Conservation (phyloP, 2,113 vertebrate genomes). For the Pomatorhinus ruficollis region DNA sequence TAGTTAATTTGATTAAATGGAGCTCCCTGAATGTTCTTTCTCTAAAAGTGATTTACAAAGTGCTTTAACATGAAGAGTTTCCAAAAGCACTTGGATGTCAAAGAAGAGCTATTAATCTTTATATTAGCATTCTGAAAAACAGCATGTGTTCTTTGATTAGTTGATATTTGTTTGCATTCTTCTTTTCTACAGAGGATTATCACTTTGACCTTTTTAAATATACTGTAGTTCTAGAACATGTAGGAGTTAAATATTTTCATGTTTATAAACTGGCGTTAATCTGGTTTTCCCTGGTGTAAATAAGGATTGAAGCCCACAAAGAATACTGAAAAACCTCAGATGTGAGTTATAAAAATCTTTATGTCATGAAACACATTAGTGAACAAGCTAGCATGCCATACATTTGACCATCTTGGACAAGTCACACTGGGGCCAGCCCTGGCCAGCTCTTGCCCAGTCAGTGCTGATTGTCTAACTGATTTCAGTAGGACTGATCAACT, state of each 20-base stretch:
- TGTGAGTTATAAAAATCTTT: slow-evolving; percentile 33
- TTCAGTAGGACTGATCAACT: background rate
- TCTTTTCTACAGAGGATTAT: slow-evolving; percentile 73
- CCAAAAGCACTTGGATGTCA: slow-evolving; percentile 75
- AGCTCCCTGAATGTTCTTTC: slow-evolving; percentile 52
- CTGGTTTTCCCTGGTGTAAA: background rate
- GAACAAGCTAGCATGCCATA: background rate
- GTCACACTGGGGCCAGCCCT: background rate
- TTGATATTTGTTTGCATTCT: slow-evolving; percentile 74
- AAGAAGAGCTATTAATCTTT: slow-evolving; percentile 82
- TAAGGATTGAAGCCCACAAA: slow-evolving; percentile 51
- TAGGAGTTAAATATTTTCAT: slow-evolving; percentile 65
- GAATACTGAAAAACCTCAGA: slow-evolving; percentile 68
- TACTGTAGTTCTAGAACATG: slow-evolving; percentile 74
- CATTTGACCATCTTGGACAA: background rate
- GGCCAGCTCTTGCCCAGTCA: background rate
- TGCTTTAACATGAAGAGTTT: slow-evolving; percentile 77
- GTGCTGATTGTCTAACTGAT: background rate
- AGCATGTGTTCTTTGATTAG: slow-evolving; percentile 81
- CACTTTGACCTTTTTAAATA: slow-evolving; percentile 74
- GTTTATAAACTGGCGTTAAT: background rate
- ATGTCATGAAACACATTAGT: background rate
- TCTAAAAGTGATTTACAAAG: slow-evolving; percentile 86
- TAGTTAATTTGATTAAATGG: slow-evolving; percentile 72
- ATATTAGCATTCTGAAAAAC: slow-evolving; percentile 71